These are phyloP conservation scores for Rhinoptilus africanus DNA, from an alignment of 2,113 vertebrate genomes.

Conservation along the genomic window DNA sequence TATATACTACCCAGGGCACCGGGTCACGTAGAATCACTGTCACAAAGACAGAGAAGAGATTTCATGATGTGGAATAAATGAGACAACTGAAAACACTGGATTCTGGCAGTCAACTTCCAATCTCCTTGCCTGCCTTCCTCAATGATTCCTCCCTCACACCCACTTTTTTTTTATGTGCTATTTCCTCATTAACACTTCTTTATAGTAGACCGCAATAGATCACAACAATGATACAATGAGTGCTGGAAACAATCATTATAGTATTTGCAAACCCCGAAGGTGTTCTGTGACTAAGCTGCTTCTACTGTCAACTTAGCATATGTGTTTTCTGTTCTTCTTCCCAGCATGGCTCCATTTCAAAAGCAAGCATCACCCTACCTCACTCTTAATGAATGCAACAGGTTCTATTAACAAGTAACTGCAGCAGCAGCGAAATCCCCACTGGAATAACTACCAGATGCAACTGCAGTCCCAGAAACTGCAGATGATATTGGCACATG, in stretches of 20 bases:
- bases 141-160: fast-evolving
- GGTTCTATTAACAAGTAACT: neutral
- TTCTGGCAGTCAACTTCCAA: neutral
- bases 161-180: fast-evolving
- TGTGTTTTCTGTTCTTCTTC: neutral
- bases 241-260: neutral
- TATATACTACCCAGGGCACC: neutral
- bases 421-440: neutral
- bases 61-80: neutral
- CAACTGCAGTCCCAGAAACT: neutral
- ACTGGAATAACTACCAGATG: neutral
- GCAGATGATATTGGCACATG: neutral
- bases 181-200: neutral
- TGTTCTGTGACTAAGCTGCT: neutral
- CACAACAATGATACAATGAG: neutral
- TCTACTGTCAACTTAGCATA: neutral
- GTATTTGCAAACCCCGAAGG: neutral
- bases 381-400: neutral
- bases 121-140: neutral
- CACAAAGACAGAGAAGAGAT: neutral
- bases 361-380: neutral
- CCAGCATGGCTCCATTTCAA: neutral
- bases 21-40: neutral
- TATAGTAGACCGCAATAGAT: neutral
- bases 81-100: neutral